phyloP scores from a whole-genome alignment of 2,888 invertebrate species.

The Teleiodes luculella region DNA sequence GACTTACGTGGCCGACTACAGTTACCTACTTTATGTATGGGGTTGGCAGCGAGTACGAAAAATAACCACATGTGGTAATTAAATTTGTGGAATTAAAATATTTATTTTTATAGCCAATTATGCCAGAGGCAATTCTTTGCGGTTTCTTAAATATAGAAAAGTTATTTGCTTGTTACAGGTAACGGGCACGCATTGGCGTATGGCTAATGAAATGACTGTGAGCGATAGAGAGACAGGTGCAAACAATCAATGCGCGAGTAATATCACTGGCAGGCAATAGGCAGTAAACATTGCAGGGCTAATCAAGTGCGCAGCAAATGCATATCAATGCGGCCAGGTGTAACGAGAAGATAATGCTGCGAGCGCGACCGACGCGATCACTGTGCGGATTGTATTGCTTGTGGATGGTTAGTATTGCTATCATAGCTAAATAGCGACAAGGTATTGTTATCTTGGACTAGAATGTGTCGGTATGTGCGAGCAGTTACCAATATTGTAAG shows the following conservation, averaged over 20 bases:
- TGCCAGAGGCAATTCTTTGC: not conserved
- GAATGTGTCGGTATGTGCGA: constrained; percentile 4
- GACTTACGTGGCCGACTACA: constrained; percentile 13
- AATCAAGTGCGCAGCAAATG: constrained; percentile 52
- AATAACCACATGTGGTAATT: constrained; percentile 7
- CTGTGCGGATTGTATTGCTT: constrained; percentile 14
- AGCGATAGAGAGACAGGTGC: constrained; percentile 8
- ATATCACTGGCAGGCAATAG: constrained; percentile 5
- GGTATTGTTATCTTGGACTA: constrained; percentile 18
- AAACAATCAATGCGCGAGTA: constrained; percentile 10
- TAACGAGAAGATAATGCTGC: constrained; percentile 48
- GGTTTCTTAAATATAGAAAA: not conserved
- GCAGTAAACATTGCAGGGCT: constrained; percentile 43
- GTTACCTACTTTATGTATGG: constrained; percentile 8
- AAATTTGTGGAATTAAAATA: constrained; percentile 6
- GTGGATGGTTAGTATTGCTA: constrained; percentile 13
- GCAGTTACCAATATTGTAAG: not conserved
- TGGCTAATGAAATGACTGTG: not conserved
- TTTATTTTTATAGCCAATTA: constrained; percentile 4
- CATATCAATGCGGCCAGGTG: constrained; percentile 63
- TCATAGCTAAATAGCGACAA: not conserved
- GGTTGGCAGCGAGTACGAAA: not conserved
- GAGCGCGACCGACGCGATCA: constrained; percentile 29
- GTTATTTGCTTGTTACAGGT: not conserved
- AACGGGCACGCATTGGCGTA: not conserved